A percentile compares a stretch with the other conserved stretches of the same genome.
These are phyloP conservation scores for Entomyzon cyanotis DNA, from an alignment of 2,113 vertebrate genomes.

Conservation along the genomic window DNA sequence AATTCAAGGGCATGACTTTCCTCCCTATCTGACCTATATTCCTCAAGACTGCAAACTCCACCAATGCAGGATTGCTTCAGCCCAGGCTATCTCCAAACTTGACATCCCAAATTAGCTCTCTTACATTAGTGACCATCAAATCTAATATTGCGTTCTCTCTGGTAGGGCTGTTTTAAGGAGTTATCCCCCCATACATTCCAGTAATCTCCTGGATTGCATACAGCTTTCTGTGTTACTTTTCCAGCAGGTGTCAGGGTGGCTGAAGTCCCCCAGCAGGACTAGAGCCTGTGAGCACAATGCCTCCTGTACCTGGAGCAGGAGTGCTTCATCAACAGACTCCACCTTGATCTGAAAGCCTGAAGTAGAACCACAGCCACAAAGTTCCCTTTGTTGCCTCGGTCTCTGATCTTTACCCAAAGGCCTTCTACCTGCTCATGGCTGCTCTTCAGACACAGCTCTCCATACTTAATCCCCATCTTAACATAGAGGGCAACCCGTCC, in stretches of 20 bases:
- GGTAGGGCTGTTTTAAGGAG: background rate
- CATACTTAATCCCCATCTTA: background rate
- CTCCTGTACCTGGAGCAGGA: background rate
- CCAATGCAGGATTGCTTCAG: background rate
- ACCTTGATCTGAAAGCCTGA: background rate
- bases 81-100: background rate
- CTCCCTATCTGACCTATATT: background rate
- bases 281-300: background rate
- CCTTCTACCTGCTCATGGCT: background rate
- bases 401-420: background rate
- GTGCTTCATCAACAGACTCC: background rate
- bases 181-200: background rate
- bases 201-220: background rate
- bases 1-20: background rate
- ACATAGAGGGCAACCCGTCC: background rate
- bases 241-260: background rate
- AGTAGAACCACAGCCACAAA: background rate
- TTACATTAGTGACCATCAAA: background rate
- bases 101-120: background rate
- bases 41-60: background rate
- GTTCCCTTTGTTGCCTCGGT: background rate
- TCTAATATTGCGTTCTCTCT: rapidly evolving
- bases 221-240: background rate
- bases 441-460: background rate
- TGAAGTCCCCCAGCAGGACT: background rate